Evolutionary conservation across 2,888 invertebrate genomes (phyloP).

Genomic region (Tuta absoluta): DNA sequence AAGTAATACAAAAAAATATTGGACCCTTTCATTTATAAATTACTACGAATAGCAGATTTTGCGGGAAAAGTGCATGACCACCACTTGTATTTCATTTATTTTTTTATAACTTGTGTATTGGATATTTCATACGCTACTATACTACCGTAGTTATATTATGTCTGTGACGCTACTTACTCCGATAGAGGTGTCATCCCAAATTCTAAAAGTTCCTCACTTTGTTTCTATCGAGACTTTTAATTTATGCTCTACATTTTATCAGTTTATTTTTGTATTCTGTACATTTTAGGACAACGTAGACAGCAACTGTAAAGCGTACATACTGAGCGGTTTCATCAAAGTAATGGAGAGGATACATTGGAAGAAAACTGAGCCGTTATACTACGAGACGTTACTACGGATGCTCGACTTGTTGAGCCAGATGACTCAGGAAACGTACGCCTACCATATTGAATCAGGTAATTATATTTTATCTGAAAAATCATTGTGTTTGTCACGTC

Average conservation of each 20-base stretch:
- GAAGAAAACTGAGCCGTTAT: conserved; percentile 84
- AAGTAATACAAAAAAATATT: no score
- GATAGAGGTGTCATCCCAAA: background rate
- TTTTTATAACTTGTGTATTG: no score
- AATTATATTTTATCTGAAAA: conserved; percentile 24
- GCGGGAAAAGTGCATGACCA: no score
- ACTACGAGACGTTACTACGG: conserved; percentile 86
- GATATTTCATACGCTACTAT: no score
- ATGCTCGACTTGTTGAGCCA: conserved; percentile 90
- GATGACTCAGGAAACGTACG: conserved; percentile 90
- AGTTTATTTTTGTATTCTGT: background rate
- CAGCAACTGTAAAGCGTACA: conserved; percentile 88
- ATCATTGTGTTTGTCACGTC: no score
- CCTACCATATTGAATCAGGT: conserved; percentile 93
- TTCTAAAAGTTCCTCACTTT: background rate
- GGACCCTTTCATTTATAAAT: no score
- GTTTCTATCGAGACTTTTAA: background rate
- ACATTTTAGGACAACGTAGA: conserved; percentile 90
- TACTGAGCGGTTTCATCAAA: conserved; percentile 90
- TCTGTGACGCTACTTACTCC: background rate
- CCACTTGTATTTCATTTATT: no score
- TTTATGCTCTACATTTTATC: background rate
- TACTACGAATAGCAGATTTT: no score
- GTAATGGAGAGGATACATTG: conserved; percentile 88
- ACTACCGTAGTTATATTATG: no score